Conservation (phyloP, 2,113 vertebrate genomes). For the Notothenia coriiceps region DNA sequence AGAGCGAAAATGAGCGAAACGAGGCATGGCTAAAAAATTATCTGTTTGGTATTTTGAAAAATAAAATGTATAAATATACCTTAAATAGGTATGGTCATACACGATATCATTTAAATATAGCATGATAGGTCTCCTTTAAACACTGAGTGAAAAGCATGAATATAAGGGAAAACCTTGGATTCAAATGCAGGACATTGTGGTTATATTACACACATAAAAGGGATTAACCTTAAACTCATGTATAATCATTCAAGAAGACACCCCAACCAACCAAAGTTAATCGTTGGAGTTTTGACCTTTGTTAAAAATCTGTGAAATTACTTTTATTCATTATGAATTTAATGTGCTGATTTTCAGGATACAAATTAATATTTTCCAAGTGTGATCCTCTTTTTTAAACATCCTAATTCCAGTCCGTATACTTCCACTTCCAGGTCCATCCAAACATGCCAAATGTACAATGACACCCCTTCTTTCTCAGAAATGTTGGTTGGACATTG, state of each 20-base stretch:
- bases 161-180: background rate
- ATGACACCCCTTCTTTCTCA: background rate
- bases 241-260: constrained; percentile 12
- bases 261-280: constrained; percentile 8
- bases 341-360: background rate
- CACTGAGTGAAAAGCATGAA: background rate
- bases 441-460: constrained; percentile 10
- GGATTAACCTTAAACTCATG: background rate
- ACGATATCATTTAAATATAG: too few species aligned
- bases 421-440: background rate
- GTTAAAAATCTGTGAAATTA: background rate
- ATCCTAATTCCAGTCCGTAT: background rate
- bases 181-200: background rate
- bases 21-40: too few species aligned
- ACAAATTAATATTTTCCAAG: constrained; percentile 1
- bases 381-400: background rate
- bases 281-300: constrained; percentile 14
- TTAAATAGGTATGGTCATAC: too few species aligned
- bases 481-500: constrained; percentile 24
- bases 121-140: too few species aligned
- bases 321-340: constrained; percentile 13
- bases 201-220: constrained; percentile 4
- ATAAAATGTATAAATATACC: too few species aligned
- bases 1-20: too few species aligned
- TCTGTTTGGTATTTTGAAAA: too few species aligned